Evolutionary conservation across 2,113 vertebrate species (phyloP), one percentile per base, ranked within the genome.

Genomic region (Rhinolophus sinicus): DNA sequence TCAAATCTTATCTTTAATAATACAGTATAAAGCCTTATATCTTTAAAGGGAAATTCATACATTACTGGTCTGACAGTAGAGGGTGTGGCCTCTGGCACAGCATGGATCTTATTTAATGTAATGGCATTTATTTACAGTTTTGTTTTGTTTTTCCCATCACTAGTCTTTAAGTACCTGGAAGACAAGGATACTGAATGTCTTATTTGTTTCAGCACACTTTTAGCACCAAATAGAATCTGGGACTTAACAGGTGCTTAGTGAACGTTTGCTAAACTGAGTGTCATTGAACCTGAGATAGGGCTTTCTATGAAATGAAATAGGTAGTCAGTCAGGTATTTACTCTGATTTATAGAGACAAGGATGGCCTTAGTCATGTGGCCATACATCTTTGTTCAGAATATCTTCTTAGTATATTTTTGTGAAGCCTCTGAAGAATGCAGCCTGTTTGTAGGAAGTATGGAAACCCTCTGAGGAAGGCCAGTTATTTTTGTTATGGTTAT

Each of bases 401-500:
- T 30, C 58, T 69, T 81, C n/a, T 58, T 67, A 78, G 54, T 28
- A 81, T 38, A n/a, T 30, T 65, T 76, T 92, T 64, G 15, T n/a
- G 26, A 82, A 86, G 19, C 90, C 6, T 60, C 26, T 72, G 38
- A 90, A 91, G 44, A 96, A 65, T 64, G 9, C 77, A 88, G 8
- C 19, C 2, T 6, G n/a, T 75, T 60, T 90, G 35, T 72, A 56
- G 83, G 10, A 10, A 72, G 78, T 30, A 40, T 65, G 50, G 69
- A 86, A 94, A 90, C 69, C 33, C 38, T 93, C 26, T 89, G 69
- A 75, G 52, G 96, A 50, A 90, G 24, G 12, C 14, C 38, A 58
- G 33, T 64, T 97, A 38, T 83, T 97, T 96, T 97, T 97, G 35
- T 47, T 95, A 64, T 35, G 12, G 5, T 95, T 97, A 97, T 96